Base-by-base conservation (phyloP, 2,888 invertebrate species). In the Adela reaumurella region DNA sequence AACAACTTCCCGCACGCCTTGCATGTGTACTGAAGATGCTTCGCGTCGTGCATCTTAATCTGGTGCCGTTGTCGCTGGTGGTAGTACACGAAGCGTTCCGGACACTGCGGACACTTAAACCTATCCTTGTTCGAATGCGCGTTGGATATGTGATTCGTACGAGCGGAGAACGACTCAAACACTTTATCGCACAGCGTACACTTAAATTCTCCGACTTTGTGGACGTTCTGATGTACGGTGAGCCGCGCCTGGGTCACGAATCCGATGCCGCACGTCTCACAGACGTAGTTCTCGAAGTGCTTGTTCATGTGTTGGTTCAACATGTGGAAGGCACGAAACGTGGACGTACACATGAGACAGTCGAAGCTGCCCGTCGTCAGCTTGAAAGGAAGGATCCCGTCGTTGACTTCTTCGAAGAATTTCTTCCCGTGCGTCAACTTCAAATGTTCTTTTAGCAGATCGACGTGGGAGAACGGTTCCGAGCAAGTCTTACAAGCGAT, bases 241-340 rank as follows among this genome's bases (percentile, higher is more conserved):
- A 74, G 72, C 2, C 74, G 28, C 0, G 68, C 68, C 8, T 59
- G 58, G 24, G 65, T 66, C 3, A 65, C 62, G 16, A 67, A 67
- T 47, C 76, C 74, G 10, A 76, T 47, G 0, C 76, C 76, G 19
- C 76, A 74, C 0, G 70, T 70, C 43, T 77, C 74, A 20, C 74
- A 77, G 2, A 76, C 72, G 55, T 67, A 74, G 46, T 76, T 77
- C 51, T 69, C 71, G 17, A 62, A 77, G 55, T 77, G 77, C 3
- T 64, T 69, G 18, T 76, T 74, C 76, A 77, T 77, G 50, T 77
- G 77, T 5, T 70, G 73, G 48, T 77, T 76, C 19, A 77, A 50
- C 0, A 76, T 74, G 47, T 77, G 76, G 45, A 77, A 76, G 18
- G 73, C 74, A 0, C 73, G 69, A 20, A 72, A 74, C 0, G 54